Evolutionary conservation across 2,888 invertebrate species (phyloP).

Genomic region (Drosophila anomalipes): DNA sequence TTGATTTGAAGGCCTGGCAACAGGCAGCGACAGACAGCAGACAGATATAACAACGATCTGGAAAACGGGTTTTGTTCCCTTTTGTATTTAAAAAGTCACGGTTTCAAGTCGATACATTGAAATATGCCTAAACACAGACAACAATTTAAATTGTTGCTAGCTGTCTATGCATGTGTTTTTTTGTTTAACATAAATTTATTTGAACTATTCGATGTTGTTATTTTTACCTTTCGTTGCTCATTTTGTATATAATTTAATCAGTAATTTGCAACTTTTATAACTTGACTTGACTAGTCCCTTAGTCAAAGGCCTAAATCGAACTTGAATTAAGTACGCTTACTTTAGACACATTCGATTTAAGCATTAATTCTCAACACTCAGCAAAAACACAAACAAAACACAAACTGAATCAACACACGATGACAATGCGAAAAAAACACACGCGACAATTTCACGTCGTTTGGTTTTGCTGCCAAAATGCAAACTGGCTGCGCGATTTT

Average conservation of each 20-base stretch:
- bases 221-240: conserved; percentile 66
- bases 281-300: conserved; percentile 1
- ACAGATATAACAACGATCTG: conserved; percentile 8
- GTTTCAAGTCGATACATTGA: conserved; percentile 36
- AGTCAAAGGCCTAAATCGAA: conserved; percentile 29
- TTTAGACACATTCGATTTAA: conserved; percentile 31
- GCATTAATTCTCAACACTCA: conserved; percentile 20
- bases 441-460: conserved; percentile 35
- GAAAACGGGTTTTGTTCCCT: conserved; percentile 12
- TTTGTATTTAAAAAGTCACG: conserved; percentile 14
- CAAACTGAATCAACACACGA: conserved; percentile 21
- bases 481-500: conserved; percentile 55
- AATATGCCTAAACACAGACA: conserved; percentile 20
- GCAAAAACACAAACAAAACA: conserved; percentile 16
- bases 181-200: conserved; percentile 12
- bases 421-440: conserved; percentile 6
- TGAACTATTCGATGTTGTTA: conserved; percentile 18
- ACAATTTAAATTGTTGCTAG: conserved; percentile 16
- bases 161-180: conserved; percentile 20
- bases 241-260: conserved; percentile 56
- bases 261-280: conserved; percentile 56
- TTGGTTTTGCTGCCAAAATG: conserved; percentile 54
- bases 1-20: conserved; percentile 20
- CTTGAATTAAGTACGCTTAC: conserved; percentile 37
- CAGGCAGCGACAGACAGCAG: conserved; percentile 23